Evolutionary conservation across 2,797 vertebrate species (phyloP).

Genomic region (Hylomyscus alleni): DNA sequence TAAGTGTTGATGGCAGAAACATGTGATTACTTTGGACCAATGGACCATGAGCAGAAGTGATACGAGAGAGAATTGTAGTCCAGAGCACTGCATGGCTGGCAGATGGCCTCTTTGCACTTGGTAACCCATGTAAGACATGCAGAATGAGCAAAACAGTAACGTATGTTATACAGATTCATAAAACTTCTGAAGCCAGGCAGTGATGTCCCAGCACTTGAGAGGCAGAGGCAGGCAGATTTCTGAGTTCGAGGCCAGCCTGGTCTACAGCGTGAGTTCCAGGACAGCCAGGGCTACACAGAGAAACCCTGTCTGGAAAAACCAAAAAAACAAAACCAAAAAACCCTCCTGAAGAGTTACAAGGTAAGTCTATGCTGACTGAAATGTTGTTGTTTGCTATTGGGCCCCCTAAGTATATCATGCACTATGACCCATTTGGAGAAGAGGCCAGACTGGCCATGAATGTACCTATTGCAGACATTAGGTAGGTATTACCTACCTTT

Average conservation of each 20-base stretch:
- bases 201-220: too few species aligned
- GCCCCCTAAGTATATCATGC: not conserved
- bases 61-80: slow-evolving; percentile 3
- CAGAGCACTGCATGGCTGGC: slow-evolving; percentile 12
- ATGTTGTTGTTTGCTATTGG: not conserved
- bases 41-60: not conserved
- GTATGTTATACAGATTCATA: not conserved
- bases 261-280: too few species aligned
- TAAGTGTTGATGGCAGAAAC: not conserved
- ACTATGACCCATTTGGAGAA: not conserved
- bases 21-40: slow-evolving; percentile 23
- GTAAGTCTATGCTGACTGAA: not conserved
- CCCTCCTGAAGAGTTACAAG: not conserved
- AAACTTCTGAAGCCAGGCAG: not conserved
- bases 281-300: too few species aligned
- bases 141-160: not conserved
- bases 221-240: too few species aligned
- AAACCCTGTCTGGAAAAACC: too few species aligned
- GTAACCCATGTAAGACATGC: not conserved
- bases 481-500: too few species aligned
- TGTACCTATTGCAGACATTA: not conserved
- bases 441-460: not conserved
- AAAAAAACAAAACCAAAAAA: too few species aligned
- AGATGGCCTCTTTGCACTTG: slow-evolving; percentile 18
- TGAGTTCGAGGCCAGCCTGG: too few species aligned